Percentiles rank a stretch among this genome's conserved stretches.
Evolutionary conservation across 2,888 invertebrate genomes (phyloP).

Genomic region (Crocallis elinguaria): DNA sequence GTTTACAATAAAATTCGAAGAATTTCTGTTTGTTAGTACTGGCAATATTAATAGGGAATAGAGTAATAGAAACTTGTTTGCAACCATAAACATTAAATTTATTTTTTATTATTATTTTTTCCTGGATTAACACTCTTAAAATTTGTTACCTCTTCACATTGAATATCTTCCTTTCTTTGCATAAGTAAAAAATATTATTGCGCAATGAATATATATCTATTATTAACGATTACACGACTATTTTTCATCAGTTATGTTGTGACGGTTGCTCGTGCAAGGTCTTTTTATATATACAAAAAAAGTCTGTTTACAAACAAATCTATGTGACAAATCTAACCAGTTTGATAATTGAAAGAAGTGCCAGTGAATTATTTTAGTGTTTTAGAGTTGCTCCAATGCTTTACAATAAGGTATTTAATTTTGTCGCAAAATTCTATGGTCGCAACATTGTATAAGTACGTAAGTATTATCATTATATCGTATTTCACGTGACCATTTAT

Average conservation of each 20-base stretch:
- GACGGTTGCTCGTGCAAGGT: conserved; percentile 10
- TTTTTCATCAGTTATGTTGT: conserved; percentile 9
- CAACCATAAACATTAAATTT: too few relatives aligned
- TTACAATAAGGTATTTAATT: too few relatives aligned
- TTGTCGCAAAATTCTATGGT: too few relatives aligned
- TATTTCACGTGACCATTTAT: too few relatives aligned
- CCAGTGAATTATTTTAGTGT: not conserved
- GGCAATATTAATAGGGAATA: too few relatives aligned
- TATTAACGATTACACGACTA: not conserved
- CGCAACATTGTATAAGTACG: too few relatives aligned
- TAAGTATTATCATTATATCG: too few relatives aligned
- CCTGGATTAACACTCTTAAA: too few relatives aligned
- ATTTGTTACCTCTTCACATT: too few relatives aligned
- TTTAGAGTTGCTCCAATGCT: too few relatives aligned
- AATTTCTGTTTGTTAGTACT: conserved; percentile 3
- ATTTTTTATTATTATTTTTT: too few relatives aligned
- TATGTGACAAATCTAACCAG: not conserved
- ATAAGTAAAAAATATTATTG: conserved; percentile 37
- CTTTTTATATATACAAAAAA: not conserved
- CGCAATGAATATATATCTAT: conserved; percentile 28
- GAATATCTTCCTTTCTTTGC: conserved; percentile 26
- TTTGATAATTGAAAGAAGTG: not conserved
- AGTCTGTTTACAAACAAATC: conserved; percentile 3
- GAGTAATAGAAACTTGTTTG: too few relatives aligned
- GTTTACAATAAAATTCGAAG: conserved; percentile 28